Conservation (phyloP, 2,113 vertebrate species). For the Origma solitaria region DNA sequence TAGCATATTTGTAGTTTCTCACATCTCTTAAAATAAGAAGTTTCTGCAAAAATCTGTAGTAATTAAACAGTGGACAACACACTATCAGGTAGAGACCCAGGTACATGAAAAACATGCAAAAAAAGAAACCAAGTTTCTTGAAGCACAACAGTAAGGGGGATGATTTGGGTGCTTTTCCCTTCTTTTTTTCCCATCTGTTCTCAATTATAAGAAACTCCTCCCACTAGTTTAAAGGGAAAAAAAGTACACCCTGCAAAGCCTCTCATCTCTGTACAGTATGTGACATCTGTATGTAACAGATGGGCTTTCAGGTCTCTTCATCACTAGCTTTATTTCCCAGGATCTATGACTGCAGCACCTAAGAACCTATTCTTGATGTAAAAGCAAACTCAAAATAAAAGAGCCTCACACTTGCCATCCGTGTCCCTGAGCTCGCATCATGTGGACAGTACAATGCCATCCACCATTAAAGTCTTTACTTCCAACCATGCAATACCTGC, state of each 20-base stretch:
- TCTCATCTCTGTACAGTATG: slow-evolving; percentile 62
- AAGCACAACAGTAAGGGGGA: slow-evolving; percentile 28
- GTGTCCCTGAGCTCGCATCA: not conserved
- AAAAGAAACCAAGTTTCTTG: slow-evolving; percentile 13
- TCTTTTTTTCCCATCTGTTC: slow-evolving; percentile 64
- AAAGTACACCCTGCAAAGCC: slow-evolving; percentile 45
- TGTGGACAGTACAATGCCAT: not conserved
- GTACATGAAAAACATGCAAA: not conserved
- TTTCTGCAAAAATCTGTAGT: not conserved
- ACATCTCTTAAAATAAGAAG: not conserved
- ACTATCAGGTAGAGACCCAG: not conserved
- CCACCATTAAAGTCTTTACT: not conserved
- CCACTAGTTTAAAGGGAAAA: slow-evolving; percentile 55
- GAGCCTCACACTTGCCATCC: not conserved
- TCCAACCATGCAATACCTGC: not conserved
- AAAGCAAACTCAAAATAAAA: not conserved
- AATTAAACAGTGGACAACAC: slow-evolving; percentile 6
- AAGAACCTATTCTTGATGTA: slow-evolving; percentile 7
- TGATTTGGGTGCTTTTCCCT: slow-evolving; percentile 44
- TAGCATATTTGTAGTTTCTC: not conserved
- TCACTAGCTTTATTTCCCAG: slow-evolving; percentile 54
- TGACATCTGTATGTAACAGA: slow-evolving; percentile 73
- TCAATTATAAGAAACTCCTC: slow-evolving; percentile 65
- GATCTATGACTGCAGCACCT: slow-evolving; percentile 58
- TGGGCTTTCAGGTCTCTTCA: slow-evolving; percentile 69